Evolutionary conservation across 2,888 invertebrate genomes (phyloP).

Genomic region (Stenichneumon culpator): DNA sequence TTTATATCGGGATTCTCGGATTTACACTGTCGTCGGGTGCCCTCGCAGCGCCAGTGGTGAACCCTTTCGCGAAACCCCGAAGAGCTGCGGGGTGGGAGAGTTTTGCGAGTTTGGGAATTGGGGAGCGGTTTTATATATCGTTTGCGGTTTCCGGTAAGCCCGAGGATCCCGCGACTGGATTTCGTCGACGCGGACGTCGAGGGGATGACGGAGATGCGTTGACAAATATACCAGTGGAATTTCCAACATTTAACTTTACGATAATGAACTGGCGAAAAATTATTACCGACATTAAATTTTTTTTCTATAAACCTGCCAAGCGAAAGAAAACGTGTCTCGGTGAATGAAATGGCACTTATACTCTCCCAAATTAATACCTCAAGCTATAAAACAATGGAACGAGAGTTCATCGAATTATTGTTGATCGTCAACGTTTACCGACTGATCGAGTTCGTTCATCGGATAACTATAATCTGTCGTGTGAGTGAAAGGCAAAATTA

Average conservation of each 20-base stretch:
- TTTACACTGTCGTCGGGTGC: slow-evolving; percentile 77
- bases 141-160: slow-evolving; percentile 57
- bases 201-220: background rate
- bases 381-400: background rate
- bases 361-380: background rate
- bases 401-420: background rate
- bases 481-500: slow-evolving; percentile 20
- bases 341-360: background rate
- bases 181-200: slow-evolving; percentile 38
- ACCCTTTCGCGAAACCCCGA: slow-evolving; percentile 58
- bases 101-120: slow-evolving; percentile 61
- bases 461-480: background rate
- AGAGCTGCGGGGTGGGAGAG: slow-evolving; percentile 38
- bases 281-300: background rate
- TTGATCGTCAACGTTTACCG: background rate
- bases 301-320: background rate
- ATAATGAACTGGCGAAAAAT: background rate
- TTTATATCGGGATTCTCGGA: slow-evolving; percentile 85
- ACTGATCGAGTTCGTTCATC: background rate
- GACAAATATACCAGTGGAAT: background rate
- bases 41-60: slow-evolving; percentile 26
- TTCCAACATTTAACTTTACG: background rate
- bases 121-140: slow-evolving; percentile 35
- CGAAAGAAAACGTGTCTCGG: background rate
- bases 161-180: slow-evolving; percentile 40